A percentile compares a stretch with the other conserved stretches of the same genome.
Evolutionary conservation across 2,888 invertebrate genomes (phyloP).

Genomic region (Athalia rosae): DNA sequence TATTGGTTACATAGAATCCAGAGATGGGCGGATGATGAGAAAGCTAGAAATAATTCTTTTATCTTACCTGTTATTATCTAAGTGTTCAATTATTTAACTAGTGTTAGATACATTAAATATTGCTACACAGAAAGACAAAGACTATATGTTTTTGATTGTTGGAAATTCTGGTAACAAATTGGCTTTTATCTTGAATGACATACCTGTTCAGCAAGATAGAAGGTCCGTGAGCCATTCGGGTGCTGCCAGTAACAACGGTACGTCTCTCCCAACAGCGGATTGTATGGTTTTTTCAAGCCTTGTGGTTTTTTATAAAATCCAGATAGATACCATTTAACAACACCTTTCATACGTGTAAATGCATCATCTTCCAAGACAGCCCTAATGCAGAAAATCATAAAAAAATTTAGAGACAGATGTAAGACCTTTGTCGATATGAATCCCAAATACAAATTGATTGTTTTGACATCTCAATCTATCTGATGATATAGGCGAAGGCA

Average conservation of each 20-base stretch:
- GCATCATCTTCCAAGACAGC: slow-evolving; percentile 91
- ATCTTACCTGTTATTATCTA: slow-evolving; percentile 5
- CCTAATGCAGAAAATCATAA: slow-evolving; percentile 52
- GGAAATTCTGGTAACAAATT: no score
- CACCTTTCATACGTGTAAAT: slow-evolving; percentile 90
- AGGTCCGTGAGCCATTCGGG: slow-evolving; percentile 87
- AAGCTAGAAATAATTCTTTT: slow-evolving; percentile 75
- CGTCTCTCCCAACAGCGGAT: slow-evolving; percentile 94
- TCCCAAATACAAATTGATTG: not conserved
- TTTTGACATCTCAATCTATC: no score
- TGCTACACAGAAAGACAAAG: no score
- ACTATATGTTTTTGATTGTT: no score
- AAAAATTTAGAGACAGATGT: not conserved
- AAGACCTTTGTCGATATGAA: not conserved
- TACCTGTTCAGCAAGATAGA: slow-evolving; percentile 95
- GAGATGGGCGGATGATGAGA: slow-evolving; percentile 97
- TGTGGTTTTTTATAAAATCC: slow-evolving; percentile 96
- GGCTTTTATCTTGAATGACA: not conserved
- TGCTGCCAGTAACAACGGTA: slow-evolving; percentile 95
- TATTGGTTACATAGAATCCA: slow-evolving; percentile 94
- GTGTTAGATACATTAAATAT: not conserved
- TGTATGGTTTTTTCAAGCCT: slow-evolving; percentile 96
- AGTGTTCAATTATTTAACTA: not conserved
- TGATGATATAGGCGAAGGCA: slow-evolving; percentile 15
- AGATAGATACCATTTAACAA: slow-evolving; percentile 94